Evolutionary conservation across 2,797 vertebrate species (phyloP), one percentile per base, ranked within the genome.

Genomic region (Eurystomus glaucurus): DNA sequence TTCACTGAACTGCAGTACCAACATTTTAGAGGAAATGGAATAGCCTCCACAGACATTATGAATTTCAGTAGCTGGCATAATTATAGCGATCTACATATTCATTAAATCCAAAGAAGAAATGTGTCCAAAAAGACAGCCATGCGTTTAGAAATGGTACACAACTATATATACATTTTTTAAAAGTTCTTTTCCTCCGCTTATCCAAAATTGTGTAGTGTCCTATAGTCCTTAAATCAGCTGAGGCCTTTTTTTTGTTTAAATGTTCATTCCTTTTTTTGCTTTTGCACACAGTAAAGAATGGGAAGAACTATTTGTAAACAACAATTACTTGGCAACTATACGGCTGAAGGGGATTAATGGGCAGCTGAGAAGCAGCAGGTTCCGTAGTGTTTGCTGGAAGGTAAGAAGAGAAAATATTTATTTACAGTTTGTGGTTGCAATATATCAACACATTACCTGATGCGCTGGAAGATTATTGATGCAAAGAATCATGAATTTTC

Each of bases 291-390:
- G 98, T 97, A 99, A 99, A 99, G 99, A 99, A 99, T 99, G 98
- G 99, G 99, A 99, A 99, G 99, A 99, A 99, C 99, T 99, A 98
- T 99, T 99, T 99, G 99, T 99, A 99, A 99, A 99, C 99, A 98
- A 99, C 99, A 99, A 99, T 99, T 99, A 99, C 99, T 99, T 99
- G 99, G 99, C 99, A 98, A 98, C 98, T 98, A 98, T 99, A 99
- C 99, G 98, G 98, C 99, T 99, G 97, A 98, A 99, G 98, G 99
- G 99, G 99, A 99, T 99, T 99, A 99, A 99, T 99, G 99, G 99
- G 98, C 99, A 99, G 99, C 98, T 99, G 99, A 98, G 98, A 99
- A 99, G 99, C 99, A 99, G 98, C 99, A 98, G 99, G 98, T 99
- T 99, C 98, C 98, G 99, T 98, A 98, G 98, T 97, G 99, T 98